These are phyloP conservation scores for Polyommatus icarus DNA, from an alignment of 2,888 invertebrate species.

Conservation along the genomic window DNA sequence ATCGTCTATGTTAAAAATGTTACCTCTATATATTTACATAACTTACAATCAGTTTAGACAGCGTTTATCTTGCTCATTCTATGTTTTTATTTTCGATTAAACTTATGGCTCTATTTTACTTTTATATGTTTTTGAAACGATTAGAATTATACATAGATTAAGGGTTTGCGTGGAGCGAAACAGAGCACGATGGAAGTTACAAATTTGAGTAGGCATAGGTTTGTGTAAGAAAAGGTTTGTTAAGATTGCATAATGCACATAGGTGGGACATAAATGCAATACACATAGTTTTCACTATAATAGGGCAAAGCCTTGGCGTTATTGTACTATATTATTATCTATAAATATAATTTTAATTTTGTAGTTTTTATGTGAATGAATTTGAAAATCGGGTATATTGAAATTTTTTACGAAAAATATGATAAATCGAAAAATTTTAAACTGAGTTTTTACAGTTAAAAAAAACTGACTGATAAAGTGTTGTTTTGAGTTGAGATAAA, in stretches of 20 bases:
- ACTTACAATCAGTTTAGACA: neutral
- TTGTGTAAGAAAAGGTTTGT: slow-evolving; percentile 66
- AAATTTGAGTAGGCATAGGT: slow-evolving; percentile 72
- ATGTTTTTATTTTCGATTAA: neutral
- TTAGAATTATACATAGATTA: slow-evolving; percentile 31
- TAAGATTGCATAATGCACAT: slow-evolving; percentile 53
- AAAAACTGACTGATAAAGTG: neutral
- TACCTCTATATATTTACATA: neutral
- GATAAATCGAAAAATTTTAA: neutral
- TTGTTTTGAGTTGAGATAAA: neutral
- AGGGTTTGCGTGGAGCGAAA: slow-evolving; percentile 56
- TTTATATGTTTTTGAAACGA: neutral
- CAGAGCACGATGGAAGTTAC: slow-evolving; percentile 80
- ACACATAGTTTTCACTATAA: slow-evolving; percentile 48
- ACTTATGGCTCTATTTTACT: neutral
- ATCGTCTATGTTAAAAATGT: neutral
- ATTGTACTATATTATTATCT: neutral
- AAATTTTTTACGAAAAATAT: neutral
- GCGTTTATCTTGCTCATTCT: neutral
- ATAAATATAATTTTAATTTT: slow-evolving; percentile 20
- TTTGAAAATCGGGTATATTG: neutral
- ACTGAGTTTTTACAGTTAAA: neutral
- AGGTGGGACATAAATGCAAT: slow-evolving; percentile 78
- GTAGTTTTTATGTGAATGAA: neutral
- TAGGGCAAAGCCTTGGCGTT: slow-evolving; percentile 19